Base-by-base conservation (phyloP, 2,888 invertebrate species). In the Philaethria dido region DNA sequence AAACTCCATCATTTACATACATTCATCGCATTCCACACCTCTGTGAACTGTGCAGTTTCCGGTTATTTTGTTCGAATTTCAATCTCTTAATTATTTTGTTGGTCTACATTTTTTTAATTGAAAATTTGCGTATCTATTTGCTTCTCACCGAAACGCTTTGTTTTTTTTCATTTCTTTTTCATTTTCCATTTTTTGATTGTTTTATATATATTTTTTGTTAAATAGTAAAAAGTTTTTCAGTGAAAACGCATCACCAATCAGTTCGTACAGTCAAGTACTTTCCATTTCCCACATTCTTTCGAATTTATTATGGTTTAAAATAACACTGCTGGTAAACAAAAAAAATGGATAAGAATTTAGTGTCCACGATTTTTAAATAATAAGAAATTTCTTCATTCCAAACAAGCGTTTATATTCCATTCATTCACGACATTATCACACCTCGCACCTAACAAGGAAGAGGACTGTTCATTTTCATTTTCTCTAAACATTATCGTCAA, bases 21-120 rank as follows among this genome's bases (percentile, higher is more conserved):
- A 83, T 83, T 73, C 81, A 82, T 73, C 75, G 77, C 80, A 85
- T 85, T 85, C 83, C 81, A 76, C 77, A 77, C 60, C 78, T 77
- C 70, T 61, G 71, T 59, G 68, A 70, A 73, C 68, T 69, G 69
- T 70, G 71, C 62, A 70, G 75, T 69, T 77, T 78, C 79, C 76
- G 76, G 70, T 71, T 73, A 68, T 72, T 75, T 72, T 71, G 70
- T 69, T 66, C 44, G 22, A 66, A 69, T 69, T 44, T 62, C 20
- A 18, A 69, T 69, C 62, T 55, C 9, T 44, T 62, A 44, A 64
- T 66, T 25, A 57, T 68, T 61, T 54, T 36, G 14, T 54, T 33
- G 55, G 22, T 66, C 42, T 22, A 57, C 18, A 70, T 68, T 54
- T 55, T 64, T 6, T 48, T 48, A n/a, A 9, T 5, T 39, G n/a